A percentile compares a stretch with the other conserved stretches of the same genome.
Evolutionary conservation across 2,888 invertebrate genomes (phyloP).

Genomic region (Allophyes oxyacanthae): DNA sequence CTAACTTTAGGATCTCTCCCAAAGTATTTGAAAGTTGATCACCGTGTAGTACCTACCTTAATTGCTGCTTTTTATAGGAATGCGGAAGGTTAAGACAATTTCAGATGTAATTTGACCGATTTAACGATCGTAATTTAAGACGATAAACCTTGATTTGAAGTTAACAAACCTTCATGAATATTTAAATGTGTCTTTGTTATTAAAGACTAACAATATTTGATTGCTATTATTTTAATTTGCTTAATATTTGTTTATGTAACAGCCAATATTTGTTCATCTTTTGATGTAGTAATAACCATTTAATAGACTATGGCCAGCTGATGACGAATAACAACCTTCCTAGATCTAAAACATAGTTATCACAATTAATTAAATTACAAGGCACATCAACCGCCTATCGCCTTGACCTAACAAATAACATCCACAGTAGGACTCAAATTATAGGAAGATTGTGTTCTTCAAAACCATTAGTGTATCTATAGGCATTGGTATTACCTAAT

Average conservation of each 20-base stretch:
- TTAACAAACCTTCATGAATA: conserved; percentile 49
- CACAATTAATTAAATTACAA: too few relatives aligned
- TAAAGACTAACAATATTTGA: background rate
- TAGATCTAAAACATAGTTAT: too few relatives aligned
- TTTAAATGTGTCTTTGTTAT: conserved; percentile 44
- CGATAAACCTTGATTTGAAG: conserved; percentile 47
- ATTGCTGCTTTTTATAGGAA: conserved; percentile 38
- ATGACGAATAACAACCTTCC: too few relatives aligned
- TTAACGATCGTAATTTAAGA: conserved; percentile 45
- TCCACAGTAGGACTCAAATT: too few relatives aligned
- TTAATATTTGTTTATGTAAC: conserved; percentile 12
- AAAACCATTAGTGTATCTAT: too few relatives aligned
- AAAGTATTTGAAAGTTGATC: conserved; percentile 35
- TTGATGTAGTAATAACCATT: too few relatives aligned
- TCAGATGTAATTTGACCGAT: conserved; percentile 37
- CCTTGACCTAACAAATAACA: too few relatives aligned
- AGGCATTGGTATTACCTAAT: too few relatives aligned
- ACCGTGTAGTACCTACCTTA: conserved; percentile 10
- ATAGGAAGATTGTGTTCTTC: too few relatives aligned
- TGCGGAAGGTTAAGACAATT: conserved; percentile 38
- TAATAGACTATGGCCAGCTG: too few relatives aligned
- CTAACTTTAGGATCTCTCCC: conserved; percentile 4
- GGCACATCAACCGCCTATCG: too few relatives aligned
- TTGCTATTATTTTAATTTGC: conserved; percentile 19
- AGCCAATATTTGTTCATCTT: conserved; percentile 13